A percentile compares a stretch with the other conserved stretches of the same genome.
Conservation (phyloP, 2,888 invertebrate species). For the Emmelina monodactyla region DNA sequence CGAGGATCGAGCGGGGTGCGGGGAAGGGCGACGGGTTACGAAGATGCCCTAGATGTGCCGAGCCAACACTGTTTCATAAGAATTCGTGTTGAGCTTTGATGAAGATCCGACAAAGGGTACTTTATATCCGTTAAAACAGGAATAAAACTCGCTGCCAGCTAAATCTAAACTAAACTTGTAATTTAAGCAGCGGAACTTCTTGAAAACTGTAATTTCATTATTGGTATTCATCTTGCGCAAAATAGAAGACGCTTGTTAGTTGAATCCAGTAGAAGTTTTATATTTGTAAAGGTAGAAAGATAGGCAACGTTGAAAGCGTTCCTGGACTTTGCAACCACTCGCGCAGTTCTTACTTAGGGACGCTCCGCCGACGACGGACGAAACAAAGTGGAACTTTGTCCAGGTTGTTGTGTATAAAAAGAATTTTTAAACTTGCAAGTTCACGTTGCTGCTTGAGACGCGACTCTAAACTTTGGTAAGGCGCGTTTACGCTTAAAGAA, state of each 20-base stretch:
- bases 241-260: neutral
- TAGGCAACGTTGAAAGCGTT: slow-evolving; percentile 37
- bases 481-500: too few species aligned
- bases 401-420: slow-evolving; percentile 52
- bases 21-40: slow-evolving; percentile 15
- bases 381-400: slow-evolving; percentile 57
- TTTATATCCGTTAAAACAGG: neutral
- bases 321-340: slow-evolving; percentile 45
- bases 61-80: slow-evolving; percentile 27
- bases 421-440: slow-evolving; percentile 34
- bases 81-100: slow-evolving; percentile 29
- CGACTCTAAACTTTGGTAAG: neutral
- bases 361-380: slow-evolving; percentile 39
- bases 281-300: too few species aligned
- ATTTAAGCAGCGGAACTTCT: too few species aligned
- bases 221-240: neutral
- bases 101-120: slow-evolving; percentile 25
- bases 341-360: slow-evolving; percentile 47
- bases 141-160: neutral
- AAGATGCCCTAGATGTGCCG: slow-evolving; percentile 17
- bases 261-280: too few species aligned
- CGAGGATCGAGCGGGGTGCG: slow-evolving; percentile 21
- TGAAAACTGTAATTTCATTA: neutral
- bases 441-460: neutral
- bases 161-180: neutral